Evolutionary conservation across 1,140 invertebrate species (phyloP), one percentile per base, ranked within the genome.

Genomic region (Fopius arisanus): DNA sequence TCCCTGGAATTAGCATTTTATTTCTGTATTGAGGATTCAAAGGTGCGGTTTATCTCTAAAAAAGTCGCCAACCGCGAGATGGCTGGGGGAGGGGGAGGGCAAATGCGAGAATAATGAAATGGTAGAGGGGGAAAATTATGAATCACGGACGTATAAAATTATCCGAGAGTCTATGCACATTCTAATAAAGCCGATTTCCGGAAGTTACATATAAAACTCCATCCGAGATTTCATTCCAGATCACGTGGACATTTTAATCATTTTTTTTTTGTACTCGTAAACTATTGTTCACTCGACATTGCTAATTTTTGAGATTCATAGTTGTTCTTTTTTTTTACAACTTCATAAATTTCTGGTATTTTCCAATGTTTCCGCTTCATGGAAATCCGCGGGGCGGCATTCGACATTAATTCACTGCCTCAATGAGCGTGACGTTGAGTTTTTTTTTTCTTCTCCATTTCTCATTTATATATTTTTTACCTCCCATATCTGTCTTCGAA

Each of bases 401-500:
- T n/a, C 54, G 54, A 28, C 54, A 28, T 28, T 26, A 59, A 59
- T 59, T 59, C 54, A 59, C 16, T 12, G 26, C 54, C 54, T 59
- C 54, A 59, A 40, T 40, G 62, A 19, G 40, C 7, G 23, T 67
- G 54, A 59, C 54, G 43, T 23, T 51, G n/a, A n/a, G 3, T 12
- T 59, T 23, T 59, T 59, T 59, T 59, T 59, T 59, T 59, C 9
- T 4, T 37, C 12, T 7, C 9, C 33, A 37, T 37, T 59, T 19
- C 68, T 75, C 59, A 59, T 59, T 59, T 59, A 59, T 59, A 70
- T 70, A 65, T 63, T 28, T 68, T 76, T 23, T 40, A n/a, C 43
- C 19, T 26, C 23, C 12, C 77, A 62, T 77, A 75, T 78, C 75
- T 69, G 26, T 59, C 54, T 59, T 59, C 43, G 16, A 19, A 48